Base-by-base conservation (phyloP, 2,113 vertebrate genomes). In the Leptobrachium ailaonicum region DNA sequence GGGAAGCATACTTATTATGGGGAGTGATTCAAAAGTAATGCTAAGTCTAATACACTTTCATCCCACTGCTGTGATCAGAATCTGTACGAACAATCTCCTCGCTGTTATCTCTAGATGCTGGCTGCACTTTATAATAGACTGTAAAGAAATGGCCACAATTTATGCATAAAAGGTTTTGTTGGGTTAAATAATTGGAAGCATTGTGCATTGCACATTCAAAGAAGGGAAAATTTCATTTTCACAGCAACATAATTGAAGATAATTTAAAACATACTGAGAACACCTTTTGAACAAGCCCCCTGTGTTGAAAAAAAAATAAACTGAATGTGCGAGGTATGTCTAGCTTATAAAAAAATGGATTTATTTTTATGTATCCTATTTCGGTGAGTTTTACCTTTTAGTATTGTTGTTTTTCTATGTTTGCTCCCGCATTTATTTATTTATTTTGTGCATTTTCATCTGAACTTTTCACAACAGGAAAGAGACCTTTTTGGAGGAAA, bases 1-100 rank as follows among this genome's bases (percentile, higher is more conserved):
- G 70, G 76, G 50, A 68, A 62, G 45, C n/a, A 7, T 70, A 60
- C n/a, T 45, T 20, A 77, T 77, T 70, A 54, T 41, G 13, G 53
- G 20, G 53, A 68, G 13, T 58, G 53, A 56, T 67, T 70, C 41
- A 47, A 70, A 69, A 62, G 53, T 50, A 58, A 69, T 58, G 20
- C 53, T 68, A 68, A 62, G 8, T 56, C 41, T 12, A 11, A n/a
- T 20, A 20, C n/a, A 7, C 53, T 8, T n/a, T 58, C 56, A 70
- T 77, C 42, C 42, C 54, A 77, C 76, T 44, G 66, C 66, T 77
- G 76, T 60, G 66, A 45, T 60, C 41, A 69, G 53, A 60, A 69
- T 70, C 76, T 12, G 45, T 77, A 67, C 13, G 53, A n/a, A 62
- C 66, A 70, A 70, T 77, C 42, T 40, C 4, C 53, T 45, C 13